Conservation (phyloP, 2,888 invertebrate genomes). For the Ommatoiulus sabulosus region DNA sequence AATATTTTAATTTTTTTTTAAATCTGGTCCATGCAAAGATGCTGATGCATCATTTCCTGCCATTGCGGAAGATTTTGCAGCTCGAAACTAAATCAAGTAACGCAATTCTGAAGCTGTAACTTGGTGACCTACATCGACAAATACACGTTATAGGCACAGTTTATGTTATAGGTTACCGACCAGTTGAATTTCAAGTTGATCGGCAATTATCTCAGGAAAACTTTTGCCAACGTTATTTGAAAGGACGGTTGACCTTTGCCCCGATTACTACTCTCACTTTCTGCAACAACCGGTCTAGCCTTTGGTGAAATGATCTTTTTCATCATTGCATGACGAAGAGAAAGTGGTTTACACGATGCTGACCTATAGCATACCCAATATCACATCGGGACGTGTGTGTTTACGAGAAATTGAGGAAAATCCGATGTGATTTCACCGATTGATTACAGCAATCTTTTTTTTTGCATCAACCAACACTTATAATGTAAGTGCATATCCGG, state of each 20-base stretch:
- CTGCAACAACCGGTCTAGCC: background rate
- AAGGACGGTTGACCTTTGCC: background rate
- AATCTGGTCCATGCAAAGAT: background rate
- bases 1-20: background rate
- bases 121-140: background rate
- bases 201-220: background rate
- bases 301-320: background rate
- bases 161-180: background rate
- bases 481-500: background rate
- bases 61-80: background rate
- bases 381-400: no score
- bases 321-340: conserved; percentile 46
- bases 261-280: background rate
- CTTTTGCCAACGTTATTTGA: background rate
- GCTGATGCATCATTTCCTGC: background rate
- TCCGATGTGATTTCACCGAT: background rate
- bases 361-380: background rate
- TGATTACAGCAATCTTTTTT: background rate
- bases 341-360: background rate
- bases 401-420: background rate
- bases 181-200: background rate
- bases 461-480: background rate
- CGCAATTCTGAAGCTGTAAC: background rate
- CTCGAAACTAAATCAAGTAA: background rate
- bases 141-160: background rate